Base-by-base conservation (phyloP, 2,888 invertebrate genomes). In the Drymonia ruficornis region DNA sequence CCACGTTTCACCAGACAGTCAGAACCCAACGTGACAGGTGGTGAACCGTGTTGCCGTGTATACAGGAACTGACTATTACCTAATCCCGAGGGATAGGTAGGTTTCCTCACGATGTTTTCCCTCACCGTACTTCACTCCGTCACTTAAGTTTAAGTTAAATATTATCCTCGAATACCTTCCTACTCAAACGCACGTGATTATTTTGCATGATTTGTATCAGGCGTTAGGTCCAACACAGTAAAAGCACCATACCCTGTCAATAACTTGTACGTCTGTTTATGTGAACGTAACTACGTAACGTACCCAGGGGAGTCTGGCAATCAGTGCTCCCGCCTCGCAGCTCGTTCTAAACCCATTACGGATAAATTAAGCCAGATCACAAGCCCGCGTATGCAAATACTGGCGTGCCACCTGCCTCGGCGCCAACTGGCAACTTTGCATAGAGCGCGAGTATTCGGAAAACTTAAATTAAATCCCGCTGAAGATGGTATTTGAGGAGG, bases 331-430 rank as follows among this genome's bases (percentile, higher is more conserved):
- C 81, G 76, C 61, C 80, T 79, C 78, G 76, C 81, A 78, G 81
- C 83, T 85, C 86, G 83, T 87, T 86, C 77, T 76, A 81, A 88
- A 84, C 73, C 84, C 88, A 89, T 91, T 90, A 89, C 78, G 83
- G 84, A 80, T 87, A 87, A 88, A 91, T 91, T 87, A 89, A 89
- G 83, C 78, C 69, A 76, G 77, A 83, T 87, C 86, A 80, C 79
- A 75, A 74, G 65, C 78, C 72, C 72, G 66, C 70, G 78, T 81
- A 86, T 83, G 84, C 80, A 84, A 67, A 75, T 55, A 53, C 59
- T 62, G 57, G 49, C 61, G 56, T 62, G 56, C 47, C 63, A 65
- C 65, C 67, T 70, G 72, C 56, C 51, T 66, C 56, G 55, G 59
- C 59, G 67, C 56, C 57, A 43, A 50, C 29, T 38, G 50, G 8